Conservation (phyloP, 2,113 vertebrate species). For the Nestor notabilis region DNA sequence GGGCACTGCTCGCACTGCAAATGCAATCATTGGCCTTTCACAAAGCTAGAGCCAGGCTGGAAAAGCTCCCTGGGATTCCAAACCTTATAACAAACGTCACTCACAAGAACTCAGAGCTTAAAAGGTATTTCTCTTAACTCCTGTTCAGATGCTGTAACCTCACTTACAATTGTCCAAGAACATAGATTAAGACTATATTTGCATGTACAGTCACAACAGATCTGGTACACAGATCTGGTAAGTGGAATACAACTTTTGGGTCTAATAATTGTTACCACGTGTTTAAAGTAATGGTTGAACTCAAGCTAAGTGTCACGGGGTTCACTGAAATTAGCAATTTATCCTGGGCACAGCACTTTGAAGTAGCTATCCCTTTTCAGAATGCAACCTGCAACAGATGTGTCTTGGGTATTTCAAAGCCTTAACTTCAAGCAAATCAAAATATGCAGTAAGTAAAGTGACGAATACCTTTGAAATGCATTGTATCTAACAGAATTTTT, state of each 20-base stretch:
- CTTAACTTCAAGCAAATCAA: not conserved
- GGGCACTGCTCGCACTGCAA: conserved; percentile 43
- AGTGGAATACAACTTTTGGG: not conserved
- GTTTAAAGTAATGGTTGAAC: not conserved
- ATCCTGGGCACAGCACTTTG: not conserved
- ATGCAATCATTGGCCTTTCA: not conserved
- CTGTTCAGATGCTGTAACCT: not conserved
- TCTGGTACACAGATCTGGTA: rapidly evolving
- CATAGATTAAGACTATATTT: rapidly evolving
- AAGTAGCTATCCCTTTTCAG: not conserved
- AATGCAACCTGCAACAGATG: not conserved
- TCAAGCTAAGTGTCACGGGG: not conserved
- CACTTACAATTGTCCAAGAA: rapidly evolving
- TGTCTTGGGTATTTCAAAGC: not conserved
- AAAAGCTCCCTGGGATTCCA: not conserved
- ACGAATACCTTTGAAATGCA: not conserved
- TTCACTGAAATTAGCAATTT: not conserved
- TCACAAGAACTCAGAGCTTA: not conserved
- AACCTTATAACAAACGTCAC: not conserved
- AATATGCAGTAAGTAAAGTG: not conserved
- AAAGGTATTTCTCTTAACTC: not conserved
- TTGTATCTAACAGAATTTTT: not conserved
- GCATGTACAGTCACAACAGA: not conserved
- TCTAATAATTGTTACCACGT: not conserved
- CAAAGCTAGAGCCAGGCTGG: not conserved